Conservation (phyloP, 1,140 invertebrate species). For the Scaptodrosophila lebanonensis region DNA sequence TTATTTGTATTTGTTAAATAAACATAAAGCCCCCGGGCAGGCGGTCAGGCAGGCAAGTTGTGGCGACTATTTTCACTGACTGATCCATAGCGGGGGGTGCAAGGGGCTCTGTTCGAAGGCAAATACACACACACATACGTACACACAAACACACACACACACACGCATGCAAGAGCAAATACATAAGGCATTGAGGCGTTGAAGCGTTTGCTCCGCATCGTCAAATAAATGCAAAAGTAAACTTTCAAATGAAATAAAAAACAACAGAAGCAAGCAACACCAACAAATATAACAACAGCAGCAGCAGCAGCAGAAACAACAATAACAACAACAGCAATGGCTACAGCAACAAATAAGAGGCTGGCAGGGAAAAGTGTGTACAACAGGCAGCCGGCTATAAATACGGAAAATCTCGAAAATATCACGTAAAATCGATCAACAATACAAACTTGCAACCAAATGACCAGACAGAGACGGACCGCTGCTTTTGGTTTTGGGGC, state of each 20-base stretch:
- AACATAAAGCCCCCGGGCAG: conserved; percentile 35
- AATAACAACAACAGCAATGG: conserved; percentile 26
- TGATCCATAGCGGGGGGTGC: no score
- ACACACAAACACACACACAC: conserved; percentile 46
- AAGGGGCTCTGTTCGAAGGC: not conserved
- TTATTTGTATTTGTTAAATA: conserved; percentile 76
- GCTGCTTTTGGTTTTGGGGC: no score
- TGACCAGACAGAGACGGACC: no score
- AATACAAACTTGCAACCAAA: conserved; percentile 76
- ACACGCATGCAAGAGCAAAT: conserved; percentile 39
- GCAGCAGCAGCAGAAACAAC: conserved; percentile 26
- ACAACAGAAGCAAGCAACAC: conserved; percentile 32
- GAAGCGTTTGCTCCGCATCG: conserved; percentile 11
- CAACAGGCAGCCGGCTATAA: conserved; percentile 72
- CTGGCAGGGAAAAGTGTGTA: no score
- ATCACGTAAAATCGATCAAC: conserved; percentile 77
- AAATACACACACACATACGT: no score
- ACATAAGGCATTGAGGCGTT: conserved; percentile 63
- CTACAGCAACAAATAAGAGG: no score
- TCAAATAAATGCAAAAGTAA: conserved; percentile 64
- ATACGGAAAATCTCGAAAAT: conserved; percentile 77
- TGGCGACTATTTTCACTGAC: no score
- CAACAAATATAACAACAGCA: conserved; percentile 51
- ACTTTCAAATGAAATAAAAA: conserved; percentile 73
- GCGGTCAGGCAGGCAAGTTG: no score